Base-by-base conservation (phyloP, 2,113 vertebrate genomes). In the Rhabdornis inornatus region DNA sequence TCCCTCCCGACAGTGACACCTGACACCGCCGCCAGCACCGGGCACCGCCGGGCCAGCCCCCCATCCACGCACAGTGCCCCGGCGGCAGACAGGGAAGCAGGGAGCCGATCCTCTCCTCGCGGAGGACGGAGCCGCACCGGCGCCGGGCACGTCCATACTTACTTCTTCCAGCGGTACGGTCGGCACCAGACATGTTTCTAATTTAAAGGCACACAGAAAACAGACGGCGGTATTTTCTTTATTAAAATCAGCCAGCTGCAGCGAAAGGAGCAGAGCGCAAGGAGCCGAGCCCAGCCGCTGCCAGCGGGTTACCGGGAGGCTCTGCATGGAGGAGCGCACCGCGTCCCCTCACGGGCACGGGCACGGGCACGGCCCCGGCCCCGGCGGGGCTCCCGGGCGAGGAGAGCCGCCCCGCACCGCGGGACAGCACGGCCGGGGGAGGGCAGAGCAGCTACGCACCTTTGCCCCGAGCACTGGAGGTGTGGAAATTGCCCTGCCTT, bases 141-240 rank as follows among this genome's bases (percentile, higher is more conserved):
- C 65, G 64, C 85, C 82, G 69, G 56, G 31, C 69, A 53, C 37
- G 37, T 23, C 90, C 82, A 6, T 70, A 74, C 83, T 92, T 45
- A 81, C 75, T 90, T 66, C 88, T 78, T 55, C 25, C 82, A 78
- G 80, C 1, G 50, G 28, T 47, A 85, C 28, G 68, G 64, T 11
- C 79, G 57, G 61, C 75, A 27, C 79, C 19, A 56, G 61, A 25
- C 70, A 59, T 85, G 96, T 53, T 94, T 92, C 87, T 80, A 90
- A 95, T 95, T 90, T 90, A 95, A 94, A 80, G 5, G 70, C 89
- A 39, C 65, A 69, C 60, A 72, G 80, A 57, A 85, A 92, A 64
- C 87, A 86, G 85, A 84, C 78, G 57, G 75, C 57, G 61, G 42
- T 50, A 47, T 68, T 94, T 90, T 74, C 92, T 93, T 94, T 86